These are phyloP conservation scores for Caenorhabditis macrosperma DNA, from an alignment of 2,888 invertebrate genomes.

Conservation along the genomic window DNA sequence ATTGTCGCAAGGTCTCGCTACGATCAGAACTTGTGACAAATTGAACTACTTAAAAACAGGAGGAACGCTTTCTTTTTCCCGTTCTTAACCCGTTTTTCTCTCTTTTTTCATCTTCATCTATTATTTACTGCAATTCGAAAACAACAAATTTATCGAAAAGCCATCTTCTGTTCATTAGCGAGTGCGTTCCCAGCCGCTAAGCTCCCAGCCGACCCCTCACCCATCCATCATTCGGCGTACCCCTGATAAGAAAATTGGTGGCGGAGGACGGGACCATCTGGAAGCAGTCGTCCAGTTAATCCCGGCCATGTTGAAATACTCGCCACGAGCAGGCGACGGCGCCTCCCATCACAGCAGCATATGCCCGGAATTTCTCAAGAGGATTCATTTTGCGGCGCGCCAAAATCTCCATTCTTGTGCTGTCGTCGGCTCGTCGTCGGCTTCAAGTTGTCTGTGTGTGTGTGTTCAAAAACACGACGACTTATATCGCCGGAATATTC, in stretches of 20 bases:
- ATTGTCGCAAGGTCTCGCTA: not conserved
- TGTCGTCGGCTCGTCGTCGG: constrained; percentile 7
- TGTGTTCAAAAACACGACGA: constrained; percentile 16
- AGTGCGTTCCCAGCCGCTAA: constrained; percentile 19
- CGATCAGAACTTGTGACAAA: not conserved
- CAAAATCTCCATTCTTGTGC: constrained; percentile 12
- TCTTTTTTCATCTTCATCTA: not conserved
- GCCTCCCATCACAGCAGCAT: constrained; percentile 14
- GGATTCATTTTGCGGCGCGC: constrained; percentile 30
- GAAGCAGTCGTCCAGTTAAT: constrained; percentile 3
- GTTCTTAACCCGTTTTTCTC: not conserved
- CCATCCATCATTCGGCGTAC: constrained; percentile 12
- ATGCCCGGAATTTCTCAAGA: constrained; percentile 38
- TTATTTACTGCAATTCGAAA: not conserved
- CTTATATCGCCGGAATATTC: constrained; percentile 8
- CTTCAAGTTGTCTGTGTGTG: constrained; percentile 7
- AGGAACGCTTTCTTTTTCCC: not conserved
- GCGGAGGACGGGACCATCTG: constrained; percentile 13
- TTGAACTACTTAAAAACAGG: not conserved
- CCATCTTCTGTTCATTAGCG: not conserved
- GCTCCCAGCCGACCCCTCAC: not conserved
- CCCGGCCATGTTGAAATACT: constrained; percentile 26
- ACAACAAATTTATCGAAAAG: too few species aligned
- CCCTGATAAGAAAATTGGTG: constrained; percentile 25
- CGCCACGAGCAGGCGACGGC: not conserved